Base-by-base conservation (phyloP, 92 coral and sea anemone species). In the Actinernus sp. region DNA sequence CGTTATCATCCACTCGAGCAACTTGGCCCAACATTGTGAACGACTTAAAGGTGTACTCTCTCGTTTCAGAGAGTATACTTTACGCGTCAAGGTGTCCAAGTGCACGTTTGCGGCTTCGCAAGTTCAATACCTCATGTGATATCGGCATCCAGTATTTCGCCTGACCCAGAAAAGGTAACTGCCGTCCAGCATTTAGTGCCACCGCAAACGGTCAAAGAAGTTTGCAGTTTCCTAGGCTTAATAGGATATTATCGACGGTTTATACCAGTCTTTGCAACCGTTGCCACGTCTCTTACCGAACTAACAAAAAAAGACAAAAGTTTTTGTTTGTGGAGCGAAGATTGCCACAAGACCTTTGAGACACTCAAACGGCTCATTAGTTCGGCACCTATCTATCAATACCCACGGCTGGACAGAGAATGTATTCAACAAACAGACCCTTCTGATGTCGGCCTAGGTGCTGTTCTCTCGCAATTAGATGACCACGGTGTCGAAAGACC, bases 51-150 rank as follows among this genome's bases (percentile, higher is more conserved):
- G 58, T 0, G 84, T 56, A 6, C 59, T 66, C 26, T 11, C 5
- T n/a, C 28, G 76, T 26, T 59, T 70, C 5, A 20, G 55, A 19
- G 11, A 57, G 45, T 66, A 70, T 19, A 57, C 55, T 57, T 54
- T 70, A 20, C 60, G 70, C 25, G 69, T 71, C 16, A 71, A 71
- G 14, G 13, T 44, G 0, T 58, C 59, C 16, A 59, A 71, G 26
- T 71, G 69, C 19, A 16, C 41, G 1, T 56, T 71, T 58, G 79
- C 49, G 25, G 68, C 68, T 3, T 22, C 31, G 22, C 77, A 70
- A 26, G 77, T 70, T 3, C 12, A 38, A 5, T 70, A 34, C 33
- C 28, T 70, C 54, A 70, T 19, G 22, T 55, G 3, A 26, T 70
- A 38, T 70, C 77, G 1, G 74, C 69, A 0, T 2, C 31, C 1